Evolutionary conservation across 2,113 vertebrate genomes (phyloP).

Genomic region (Elgaria multicarinata): DNA sequence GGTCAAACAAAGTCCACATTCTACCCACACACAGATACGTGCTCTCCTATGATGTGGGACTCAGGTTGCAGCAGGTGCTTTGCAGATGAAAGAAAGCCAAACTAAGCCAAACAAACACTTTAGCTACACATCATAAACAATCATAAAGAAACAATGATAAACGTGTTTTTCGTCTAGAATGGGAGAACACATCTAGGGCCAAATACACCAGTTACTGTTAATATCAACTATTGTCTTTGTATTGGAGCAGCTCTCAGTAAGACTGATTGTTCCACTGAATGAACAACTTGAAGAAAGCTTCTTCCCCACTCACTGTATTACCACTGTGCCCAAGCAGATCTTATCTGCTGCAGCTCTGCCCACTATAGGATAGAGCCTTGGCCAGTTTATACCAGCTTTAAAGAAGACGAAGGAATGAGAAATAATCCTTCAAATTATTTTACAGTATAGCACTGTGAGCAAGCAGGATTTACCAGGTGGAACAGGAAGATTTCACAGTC

Average conservation of each 20-base stretch:
- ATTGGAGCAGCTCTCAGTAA: neutral
- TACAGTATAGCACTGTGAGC: neutral
- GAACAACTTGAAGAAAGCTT: neutral
- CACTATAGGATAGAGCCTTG: neutral
- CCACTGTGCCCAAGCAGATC: neutral
- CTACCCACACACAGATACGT: neutral
- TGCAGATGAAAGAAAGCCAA: neutral
- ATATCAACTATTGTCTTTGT: neutral
- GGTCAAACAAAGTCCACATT: constrained; percentile 8
- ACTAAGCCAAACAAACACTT: constrained; percentile 52
- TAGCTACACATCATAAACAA: constrained; percentile 47
- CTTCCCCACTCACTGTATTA: neutral
- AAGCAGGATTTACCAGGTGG: neutral
- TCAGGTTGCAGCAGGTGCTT: neutral
- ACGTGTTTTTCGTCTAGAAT: constrained; percentile 29
- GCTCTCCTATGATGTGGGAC: neutral
- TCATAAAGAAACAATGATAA: constrained; percentile 46
- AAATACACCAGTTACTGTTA: neutral
- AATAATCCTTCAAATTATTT: neutral
- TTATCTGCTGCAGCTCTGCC: neutral
- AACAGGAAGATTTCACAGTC: neutral
- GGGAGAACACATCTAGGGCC: neutral
- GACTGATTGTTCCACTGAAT: neutral
- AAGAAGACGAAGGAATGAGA: neutral
- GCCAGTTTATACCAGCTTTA: neutral